Percentiles rank a stretch among this genome's conserved stretches.
Conservation (phyloP, 2,797 vertebrate genomes). For the Enteromius anoplus region DNA sequence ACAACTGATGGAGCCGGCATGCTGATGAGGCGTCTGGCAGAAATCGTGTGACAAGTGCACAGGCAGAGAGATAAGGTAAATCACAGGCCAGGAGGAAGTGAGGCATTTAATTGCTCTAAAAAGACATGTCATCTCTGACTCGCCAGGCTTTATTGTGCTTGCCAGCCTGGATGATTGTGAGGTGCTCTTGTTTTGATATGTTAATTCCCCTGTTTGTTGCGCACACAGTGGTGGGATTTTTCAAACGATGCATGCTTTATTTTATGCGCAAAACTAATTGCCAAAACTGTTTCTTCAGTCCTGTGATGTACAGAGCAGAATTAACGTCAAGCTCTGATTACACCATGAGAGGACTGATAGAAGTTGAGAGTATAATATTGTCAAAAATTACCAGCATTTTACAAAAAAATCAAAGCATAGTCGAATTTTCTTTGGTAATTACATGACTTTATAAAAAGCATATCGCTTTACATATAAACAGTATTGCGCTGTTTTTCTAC, state of each 20-base stretch:
- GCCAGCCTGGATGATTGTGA: conserved; percentile 70
- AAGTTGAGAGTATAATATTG: neutral
- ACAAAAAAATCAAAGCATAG: neutral
- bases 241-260: conserved; percentile 13
- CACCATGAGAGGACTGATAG: neutral
- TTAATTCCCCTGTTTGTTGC: conserved; percentile 59
- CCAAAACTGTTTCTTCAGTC: neutral
- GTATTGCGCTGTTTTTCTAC: neutral
- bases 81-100: conserved; percentile 70
- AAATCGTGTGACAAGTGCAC: conserved; percentile 66
- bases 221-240: conserved; percentile 10
- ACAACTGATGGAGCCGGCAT: conserved; percentile 67
- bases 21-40: conserved; percentile 61
- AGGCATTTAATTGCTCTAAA: conserved; percentile 74
- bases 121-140: conserved; percentile 70
- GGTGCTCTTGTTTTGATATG: conserved; percentile 68
- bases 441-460: neutral
- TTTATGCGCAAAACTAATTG: neutral
- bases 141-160: conserved; percentile 65
- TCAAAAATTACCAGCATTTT: neutral
- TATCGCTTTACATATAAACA: neutral
- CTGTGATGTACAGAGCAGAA: neutral
- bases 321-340: neutral
- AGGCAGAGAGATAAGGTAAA: conserved; percentile 72
- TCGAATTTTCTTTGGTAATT: neutral